These are phyloP conservation scores for Callimorpha dominula DNA, from an alignment of 2,888 invertebrate species.

Conservation along the genomic window DNA sequence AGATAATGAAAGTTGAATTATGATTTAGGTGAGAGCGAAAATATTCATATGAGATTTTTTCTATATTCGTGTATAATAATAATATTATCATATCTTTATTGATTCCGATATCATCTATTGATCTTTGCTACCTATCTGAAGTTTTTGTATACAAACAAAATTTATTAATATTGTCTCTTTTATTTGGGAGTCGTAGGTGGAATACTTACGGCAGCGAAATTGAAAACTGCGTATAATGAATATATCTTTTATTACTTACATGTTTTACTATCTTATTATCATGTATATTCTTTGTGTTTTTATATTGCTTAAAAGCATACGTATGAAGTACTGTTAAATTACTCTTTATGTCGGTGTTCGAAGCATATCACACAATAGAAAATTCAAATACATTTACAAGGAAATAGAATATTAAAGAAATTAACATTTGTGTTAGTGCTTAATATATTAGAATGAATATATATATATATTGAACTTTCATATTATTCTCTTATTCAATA, in stretches of 20 bases:
- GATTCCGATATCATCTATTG: conserved; percentile 52
- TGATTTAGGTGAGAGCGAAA: conserved; percentile 47
- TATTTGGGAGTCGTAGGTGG: conserved; percentile 38
- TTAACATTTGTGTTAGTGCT: conserved; percentile 35
- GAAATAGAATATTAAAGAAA: conserved; percentile 34
- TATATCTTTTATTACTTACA: conserved; percentile 39
- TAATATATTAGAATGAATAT: conserved; percentile 45
- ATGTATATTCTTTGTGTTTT: conserved; percentile 36
- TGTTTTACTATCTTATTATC: conserved; percentile 30
- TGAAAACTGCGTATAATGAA: conserved; percentile 22
- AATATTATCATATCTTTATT: conserved; percentile 60
- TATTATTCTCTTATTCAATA: conserved; percentile 57
- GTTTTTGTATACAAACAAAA: conserved; percentile 36
- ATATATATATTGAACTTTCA: conserved; percentile 42
- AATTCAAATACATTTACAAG: conserved; percentile 38
- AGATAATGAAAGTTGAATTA: conserved; percentile 17
- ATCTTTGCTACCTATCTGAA: conserved; percentile 52
- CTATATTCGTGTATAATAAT: conserved; percentile 58
- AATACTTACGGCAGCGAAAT: conserved; percentile 12
- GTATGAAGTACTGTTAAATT: conserved; percentile 29
- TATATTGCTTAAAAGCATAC: conserved; percentile 25
- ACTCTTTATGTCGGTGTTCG: conserved; percentile 23
- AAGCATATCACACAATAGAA: conserved; percentile 21
- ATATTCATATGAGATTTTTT: conserved; percentile 60
- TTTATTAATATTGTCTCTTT: conserved; percentile 50